Evolutionary conservation across 2,797 vertebrate species (phyloP).

Genomic region (Urosaurus nigricauda): DNA sequence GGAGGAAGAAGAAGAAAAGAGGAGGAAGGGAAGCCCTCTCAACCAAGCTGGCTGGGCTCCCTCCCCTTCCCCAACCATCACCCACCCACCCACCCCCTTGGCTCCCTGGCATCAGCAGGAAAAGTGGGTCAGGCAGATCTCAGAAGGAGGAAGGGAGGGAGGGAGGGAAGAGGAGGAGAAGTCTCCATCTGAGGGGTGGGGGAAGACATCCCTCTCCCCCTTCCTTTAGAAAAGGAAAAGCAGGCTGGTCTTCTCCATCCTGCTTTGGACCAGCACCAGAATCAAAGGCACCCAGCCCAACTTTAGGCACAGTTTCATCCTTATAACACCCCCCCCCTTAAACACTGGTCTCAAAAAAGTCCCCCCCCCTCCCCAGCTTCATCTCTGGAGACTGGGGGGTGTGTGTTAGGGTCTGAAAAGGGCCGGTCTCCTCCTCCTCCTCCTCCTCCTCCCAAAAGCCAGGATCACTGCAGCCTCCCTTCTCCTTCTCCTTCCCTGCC

Average conservation of each 20-base stretch:
- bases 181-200: neutral
- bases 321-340: neutral
- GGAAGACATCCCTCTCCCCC: neutral
- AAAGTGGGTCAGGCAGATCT: slow-evolving; percentile 29
- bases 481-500: too few species aligned
- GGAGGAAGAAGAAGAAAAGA: neutral
- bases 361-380: neutral
- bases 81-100: neutral
- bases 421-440: too few species aligned
- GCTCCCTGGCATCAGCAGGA: neutral
- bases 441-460: too few species aligned
- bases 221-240: neutral
- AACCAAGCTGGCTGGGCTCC: too few species aligned
- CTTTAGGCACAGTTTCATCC: slow-evolving; percentile 21
- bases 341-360: too few species aligned
- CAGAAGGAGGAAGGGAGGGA: too few species aligned
- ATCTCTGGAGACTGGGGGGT: too few species aligned
- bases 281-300: neutral
- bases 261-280: neutral
- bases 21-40: neutral
- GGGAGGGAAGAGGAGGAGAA: neutral
- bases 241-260: neutral
- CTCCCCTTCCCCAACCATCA: too few species aligned
- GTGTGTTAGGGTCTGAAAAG: too few species aligned
- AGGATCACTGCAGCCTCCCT: too few species aligned